Base-by-base conservation (phyloP, 2,113 vertebrate species). In the Pollimyrus isidori region DNA sequence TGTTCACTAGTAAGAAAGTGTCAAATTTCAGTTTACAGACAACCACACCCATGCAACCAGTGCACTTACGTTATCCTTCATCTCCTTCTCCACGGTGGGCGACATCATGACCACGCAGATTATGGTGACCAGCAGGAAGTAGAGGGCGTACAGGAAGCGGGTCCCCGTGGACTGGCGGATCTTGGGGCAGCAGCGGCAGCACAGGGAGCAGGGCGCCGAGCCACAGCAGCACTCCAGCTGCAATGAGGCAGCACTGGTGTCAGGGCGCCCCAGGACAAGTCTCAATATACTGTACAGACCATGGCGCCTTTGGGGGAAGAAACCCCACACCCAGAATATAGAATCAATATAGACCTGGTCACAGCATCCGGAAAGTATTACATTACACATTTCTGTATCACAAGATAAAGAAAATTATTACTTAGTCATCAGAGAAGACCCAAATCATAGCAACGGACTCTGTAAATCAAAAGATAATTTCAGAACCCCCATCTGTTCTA, bases 201-300 rank as follows among this genome's bases (percentile, higher is more conserved):
- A 99, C 76, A 98, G 96, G 0, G 97, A 95, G 91, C 98, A 99
- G 58, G 96, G 96, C 0, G 96, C 98, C 7, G 96, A 92, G 69
- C 98, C 98, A 0, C 98, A 99, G 93, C 98, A 99, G 93, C 98
- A 99, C 92, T 98, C 98, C 97, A 99, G 86, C 98, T 99, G 91
- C 1, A 88, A 50, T 23, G 48, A 92, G 21, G 88, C 2, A 86
- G 80, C 91, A 87, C 56, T 42, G 87, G 88, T 11, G 87, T 30
- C 65, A 86, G 56, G 52, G 58, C 76, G 76, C n/a, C 9, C 3
- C n/a, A 30, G 13, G 62, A 69, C 10, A 13, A 1, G n/a, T 1
- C 58, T 65, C 7, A 3, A 10, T 65, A 26, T 26, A 26, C 35
- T 35, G 35, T 1, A 1, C n/a, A 65, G 62, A 65, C 62, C 62